These are phyloP conservation scores for Phytoseiulus persimilis DNA, from an alignment of 2,888 invertebrate genomes.

Conservation along the genomic window DNA sequence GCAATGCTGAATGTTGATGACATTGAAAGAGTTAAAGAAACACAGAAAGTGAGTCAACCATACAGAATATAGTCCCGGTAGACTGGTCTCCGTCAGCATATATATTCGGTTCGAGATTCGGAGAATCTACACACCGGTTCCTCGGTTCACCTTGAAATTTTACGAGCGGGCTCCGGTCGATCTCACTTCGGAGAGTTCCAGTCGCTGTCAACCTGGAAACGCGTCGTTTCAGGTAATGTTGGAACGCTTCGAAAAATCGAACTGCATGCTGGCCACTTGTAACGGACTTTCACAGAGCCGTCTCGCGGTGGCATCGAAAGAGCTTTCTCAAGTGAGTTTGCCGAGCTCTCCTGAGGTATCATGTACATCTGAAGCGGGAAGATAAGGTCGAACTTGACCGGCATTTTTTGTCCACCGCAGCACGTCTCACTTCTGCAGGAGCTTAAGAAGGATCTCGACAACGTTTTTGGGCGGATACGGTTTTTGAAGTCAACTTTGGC, in stretches of 20 bases:
- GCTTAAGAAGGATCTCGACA: slow-evolving; percentile 20
- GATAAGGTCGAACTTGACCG: no score
- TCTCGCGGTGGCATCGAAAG: background rate
- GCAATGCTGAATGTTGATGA: slow-evolving; percentile 27
- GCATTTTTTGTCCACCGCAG: background rate
- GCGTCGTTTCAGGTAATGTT: slow-evolving; percentile 20
- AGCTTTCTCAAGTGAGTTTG: slow-evolving; percentile 7
- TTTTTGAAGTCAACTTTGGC: slow-evolving; percentile 17
- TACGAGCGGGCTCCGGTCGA: no score
- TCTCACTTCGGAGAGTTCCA: no score
- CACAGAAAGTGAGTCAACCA: background rate
- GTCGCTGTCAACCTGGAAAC: no score
- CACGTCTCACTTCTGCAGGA: slow-evolving; percentile 13
- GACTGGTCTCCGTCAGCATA: no score
- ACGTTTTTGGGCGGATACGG: slow-evolving; percentile 30
- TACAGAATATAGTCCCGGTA: background rate
- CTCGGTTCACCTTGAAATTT: no score
- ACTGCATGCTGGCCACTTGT: slow-evolving; percentile 34
- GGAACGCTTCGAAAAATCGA: slow-evolving; percentile 29
- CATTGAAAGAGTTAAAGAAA: slow-evolving; percentile 16
- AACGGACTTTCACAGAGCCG: slow-evolving; percentile 30
- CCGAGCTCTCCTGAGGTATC: background rate
- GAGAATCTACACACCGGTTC: no score
- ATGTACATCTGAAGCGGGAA: no score
- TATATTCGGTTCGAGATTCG: no score